These are phyloP conservation scores for Rotaria macrura DNA, from an alignment of 2,888 invertebrate genomes.

Conservation along the genomic window DNA sequence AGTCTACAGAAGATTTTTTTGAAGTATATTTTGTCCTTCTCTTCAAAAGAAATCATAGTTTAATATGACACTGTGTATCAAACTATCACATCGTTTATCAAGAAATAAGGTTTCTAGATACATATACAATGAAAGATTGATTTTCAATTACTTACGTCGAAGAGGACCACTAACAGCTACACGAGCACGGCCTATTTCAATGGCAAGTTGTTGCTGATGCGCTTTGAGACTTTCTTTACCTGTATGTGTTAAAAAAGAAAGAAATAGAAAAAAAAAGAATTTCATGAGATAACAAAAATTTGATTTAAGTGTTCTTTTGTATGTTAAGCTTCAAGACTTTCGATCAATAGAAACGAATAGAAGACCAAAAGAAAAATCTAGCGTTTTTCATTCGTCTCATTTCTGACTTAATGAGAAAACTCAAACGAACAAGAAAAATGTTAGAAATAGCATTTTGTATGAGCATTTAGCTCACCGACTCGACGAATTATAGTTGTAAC, in stretches of 20 bases:
- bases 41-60: not conserved
- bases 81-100: not conserved
- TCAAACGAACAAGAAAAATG: not conserved
- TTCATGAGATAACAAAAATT: not conserved
- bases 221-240: slow-evolving; percentile 13
- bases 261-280: not conserved
- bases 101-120: no score
- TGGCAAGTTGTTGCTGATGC: not conserved
- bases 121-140: not conserved
- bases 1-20: no score
- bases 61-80: not conserved
- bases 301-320: no score
- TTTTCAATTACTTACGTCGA: not conserved
- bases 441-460: not conserved
- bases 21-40: not conserved
- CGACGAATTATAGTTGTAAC: not conserved
- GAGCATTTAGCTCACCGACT: not conserved
- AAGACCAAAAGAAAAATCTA: not conserved
- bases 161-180: not conserved
- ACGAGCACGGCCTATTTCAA: not conserved
- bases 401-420: not conserved
- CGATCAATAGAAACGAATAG: not conserved
- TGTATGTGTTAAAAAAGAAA: not conserved
- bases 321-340: not conserved
- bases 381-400: not conserved